Evolutionary conservation across 2,113 vertebrate species (phyloP).

Genomic region (Brachyhypopomus occidentalis): DNA sequence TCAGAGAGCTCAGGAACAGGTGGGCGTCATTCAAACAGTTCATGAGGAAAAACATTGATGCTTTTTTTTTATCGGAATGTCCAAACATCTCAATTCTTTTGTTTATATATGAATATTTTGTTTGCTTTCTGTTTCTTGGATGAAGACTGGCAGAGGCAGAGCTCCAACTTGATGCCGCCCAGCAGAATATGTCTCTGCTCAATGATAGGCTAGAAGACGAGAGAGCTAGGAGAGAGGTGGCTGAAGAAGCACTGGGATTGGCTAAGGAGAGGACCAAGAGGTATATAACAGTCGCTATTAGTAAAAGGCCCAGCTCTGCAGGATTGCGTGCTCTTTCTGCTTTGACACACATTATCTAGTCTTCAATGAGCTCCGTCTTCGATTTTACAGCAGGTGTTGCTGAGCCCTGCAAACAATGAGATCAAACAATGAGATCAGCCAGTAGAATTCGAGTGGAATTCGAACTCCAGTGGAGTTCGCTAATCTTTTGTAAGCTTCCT

Average conservation of each 20-base stretch:
- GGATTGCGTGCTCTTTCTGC: neutral
- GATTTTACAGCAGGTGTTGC: too few species aligned
- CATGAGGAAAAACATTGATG: too few species aligned
- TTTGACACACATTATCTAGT: too few species aligned
- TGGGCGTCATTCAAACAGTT: slow-evolving; percentile 49
- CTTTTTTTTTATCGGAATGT: too few species aligned
- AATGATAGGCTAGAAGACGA: slow-evolving; percentile 79
- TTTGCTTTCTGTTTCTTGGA: slow-evolving; percentile 5
- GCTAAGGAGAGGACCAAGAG: slow-evolving; percentile 72
- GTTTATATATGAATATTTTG: neutral
- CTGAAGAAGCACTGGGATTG: slow-evolving; percentile 81
- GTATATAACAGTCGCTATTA: slow-evolving; percentile 56
- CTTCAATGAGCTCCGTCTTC: too few species aligned
- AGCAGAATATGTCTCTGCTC: slow-evolving; percentile 71
- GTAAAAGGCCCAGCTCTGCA: neutral
- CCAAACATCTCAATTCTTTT: neutral
- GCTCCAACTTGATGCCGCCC: slow-evolving; percentile 68
- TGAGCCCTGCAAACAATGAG: too few species aligned
- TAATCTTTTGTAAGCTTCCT: too few species aligned
- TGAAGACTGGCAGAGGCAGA: slow-evolving; percentile 81
- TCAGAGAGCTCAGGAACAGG: slow-evolving; percentile 78
- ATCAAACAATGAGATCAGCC: too few species aligned
- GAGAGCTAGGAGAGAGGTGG: slow-evolving; percentile 74
- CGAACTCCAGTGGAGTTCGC: too few species aligned
- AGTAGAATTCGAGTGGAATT: too few species aligned